These are phyloP conservation scores for Cavia porcellus DNA, from an alignment of 2,113 vertebrate species.

Conservation along the genomic window DNA sequence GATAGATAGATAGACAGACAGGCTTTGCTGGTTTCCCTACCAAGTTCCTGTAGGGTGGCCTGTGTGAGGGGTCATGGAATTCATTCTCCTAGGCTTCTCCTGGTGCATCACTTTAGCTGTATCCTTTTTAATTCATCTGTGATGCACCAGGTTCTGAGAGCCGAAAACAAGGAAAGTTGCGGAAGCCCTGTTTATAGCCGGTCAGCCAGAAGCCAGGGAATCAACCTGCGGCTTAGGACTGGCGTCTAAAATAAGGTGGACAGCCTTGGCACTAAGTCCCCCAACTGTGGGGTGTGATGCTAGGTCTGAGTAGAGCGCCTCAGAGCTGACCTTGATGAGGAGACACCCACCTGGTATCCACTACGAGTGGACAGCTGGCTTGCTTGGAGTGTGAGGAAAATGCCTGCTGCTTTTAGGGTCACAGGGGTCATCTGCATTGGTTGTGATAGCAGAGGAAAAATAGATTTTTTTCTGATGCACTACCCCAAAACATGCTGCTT, in stretches of 20 bases:
- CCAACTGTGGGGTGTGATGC: not conserved
- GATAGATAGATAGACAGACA: not conserved
- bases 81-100: no score
- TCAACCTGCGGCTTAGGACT: not conserved
- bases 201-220: no score
- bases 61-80: not conserved
- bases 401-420: not conserved
- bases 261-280: no score
- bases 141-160: not conserved
- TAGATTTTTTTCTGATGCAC: not conserved
- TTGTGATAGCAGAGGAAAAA: not conserved
- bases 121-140: not conserved
- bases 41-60: not conserved
- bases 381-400: not conserved
- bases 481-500: not conserved
- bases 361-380: not conserved
- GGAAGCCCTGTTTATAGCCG: not conserved
- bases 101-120: not conserved
- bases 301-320: not conserved
- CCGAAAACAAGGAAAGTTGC: not conserved
- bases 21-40: not conserved
- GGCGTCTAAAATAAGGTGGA: not conserved
- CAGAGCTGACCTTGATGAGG: not conserved
- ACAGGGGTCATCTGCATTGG: not conserved
- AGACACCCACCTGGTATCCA: not conserved